Percentiles rank a stretch among this genome's conserved stretches.
Evolutionary conservation across 2,797 vertebrate species (phyloP).

Genomic region (Pipistrellus nathusii): DNA sequence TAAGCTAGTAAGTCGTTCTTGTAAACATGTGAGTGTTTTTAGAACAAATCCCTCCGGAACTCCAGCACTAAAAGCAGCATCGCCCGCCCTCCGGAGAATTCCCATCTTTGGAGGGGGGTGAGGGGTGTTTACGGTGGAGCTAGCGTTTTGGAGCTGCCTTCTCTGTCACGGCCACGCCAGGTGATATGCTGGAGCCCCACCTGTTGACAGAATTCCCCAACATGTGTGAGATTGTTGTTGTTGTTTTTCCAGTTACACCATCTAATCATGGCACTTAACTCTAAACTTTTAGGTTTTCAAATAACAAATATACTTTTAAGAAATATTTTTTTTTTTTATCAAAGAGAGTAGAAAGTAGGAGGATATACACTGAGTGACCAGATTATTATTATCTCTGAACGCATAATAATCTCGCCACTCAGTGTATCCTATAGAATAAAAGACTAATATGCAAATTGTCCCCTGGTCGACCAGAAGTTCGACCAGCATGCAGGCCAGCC

Average conservation of each 20-base stretch:
- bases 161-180: neutral
- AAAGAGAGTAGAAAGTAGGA: neutral
- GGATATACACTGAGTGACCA: neutral
- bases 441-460: too few species aligned
- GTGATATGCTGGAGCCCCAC: rapidly evolving
- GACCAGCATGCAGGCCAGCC: too few species aligned
- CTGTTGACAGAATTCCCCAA: neutral
- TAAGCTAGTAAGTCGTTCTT: neutral
- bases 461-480: too few species aligned
- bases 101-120: too few species aligned
- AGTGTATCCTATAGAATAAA: too few species aligned
- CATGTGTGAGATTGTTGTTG: neutral
- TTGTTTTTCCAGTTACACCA: neutral
- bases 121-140: rapidly evolving
- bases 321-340: neutral
- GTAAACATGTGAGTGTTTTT: neutral
- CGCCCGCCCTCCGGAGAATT: neutral
- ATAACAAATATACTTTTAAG: neutral
- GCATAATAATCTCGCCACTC: too few species aligned
- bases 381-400: too few species aligned
- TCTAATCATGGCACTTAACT: neutral
- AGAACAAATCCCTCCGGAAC: neutral
- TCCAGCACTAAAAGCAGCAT: neutral
- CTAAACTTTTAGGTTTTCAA: neutral
- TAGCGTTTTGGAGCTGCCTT: rapidly evolving